phyloP scores from a whole-genome alignment of 2,113 vertebrate genomes.

The Callipepla squamata region DNA sequence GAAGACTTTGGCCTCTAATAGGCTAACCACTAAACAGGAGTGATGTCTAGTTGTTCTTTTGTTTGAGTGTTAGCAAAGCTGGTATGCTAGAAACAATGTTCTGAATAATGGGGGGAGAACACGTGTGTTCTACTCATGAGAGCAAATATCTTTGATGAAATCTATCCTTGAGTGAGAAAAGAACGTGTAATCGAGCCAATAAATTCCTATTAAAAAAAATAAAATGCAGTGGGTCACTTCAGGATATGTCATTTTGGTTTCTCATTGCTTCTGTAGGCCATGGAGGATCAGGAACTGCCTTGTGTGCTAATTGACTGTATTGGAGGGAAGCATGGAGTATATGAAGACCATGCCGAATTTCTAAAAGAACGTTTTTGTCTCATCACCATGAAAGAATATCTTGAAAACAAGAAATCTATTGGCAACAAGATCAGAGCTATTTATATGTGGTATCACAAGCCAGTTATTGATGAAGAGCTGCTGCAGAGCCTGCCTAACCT shows the following conservation, averaged over 20 bases:
- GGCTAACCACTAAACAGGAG: not conserved
- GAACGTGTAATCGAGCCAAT: not conserved
- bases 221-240: not conserved
- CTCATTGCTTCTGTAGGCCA: conserved; percentile 26
- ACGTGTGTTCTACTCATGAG: not conserved
- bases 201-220: not conserved
- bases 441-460: conserved; percentile 72
- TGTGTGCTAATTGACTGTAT: conserved; percentile 66
- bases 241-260: not conserved
- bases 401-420: conserved; percentile 65
- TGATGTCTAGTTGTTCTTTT: not conserved
- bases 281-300: conserved; percentile 70
- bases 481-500: conserved; percentile 77
- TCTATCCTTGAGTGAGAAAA: not conserved
- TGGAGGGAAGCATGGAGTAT: conserved; percentile 58
- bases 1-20: not conserved
- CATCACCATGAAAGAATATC: conserved; percentile 74
- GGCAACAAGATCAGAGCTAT: conserved; percentile 74
- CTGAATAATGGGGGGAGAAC: not conserved
- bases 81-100: not conserved
- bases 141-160: not conserved
- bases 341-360: conserved; percentile 59
- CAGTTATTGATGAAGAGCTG: conserved; percentile 59
- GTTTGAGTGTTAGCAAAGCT: not conserved
- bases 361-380: conserved; percentile 78